Evolutionary conservation across 1,140 invertebrate genomes (phyloP).

Genomic region (Choristoneura fumiferana): DNA sequence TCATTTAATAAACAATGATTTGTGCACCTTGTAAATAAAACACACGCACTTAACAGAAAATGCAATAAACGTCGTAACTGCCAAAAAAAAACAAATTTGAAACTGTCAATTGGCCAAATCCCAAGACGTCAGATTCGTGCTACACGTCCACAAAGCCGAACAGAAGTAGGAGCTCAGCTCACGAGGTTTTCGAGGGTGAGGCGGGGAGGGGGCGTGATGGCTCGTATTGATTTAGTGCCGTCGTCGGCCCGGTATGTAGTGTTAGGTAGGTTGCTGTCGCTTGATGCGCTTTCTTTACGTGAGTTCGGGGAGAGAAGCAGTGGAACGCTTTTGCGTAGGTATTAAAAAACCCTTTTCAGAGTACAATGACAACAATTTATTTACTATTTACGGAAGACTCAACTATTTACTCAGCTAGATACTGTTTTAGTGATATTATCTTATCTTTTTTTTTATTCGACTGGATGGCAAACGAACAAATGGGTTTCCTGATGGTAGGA

Average conservation of each 20-base stretch:
- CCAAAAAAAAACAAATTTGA: constrained; percentile 38
- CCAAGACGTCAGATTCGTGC: constrained; percentile 65
- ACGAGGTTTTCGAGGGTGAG: constrained; percentile 75
- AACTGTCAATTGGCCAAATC: constrained; percentile 74
- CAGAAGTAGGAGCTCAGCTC: constrained; percentile 78
- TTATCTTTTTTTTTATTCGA: no score
- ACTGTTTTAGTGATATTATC: no score
- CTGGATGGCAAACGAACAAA: no score
- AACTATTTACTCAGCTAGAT: no score
- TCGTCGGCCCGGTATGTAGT: constrained; percentile 76
- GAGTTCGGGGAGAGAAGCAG: not conserved
- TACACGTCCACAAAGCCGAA: constrained; percentile 76
- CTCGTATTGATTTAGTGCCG: constrained; percentile 80
- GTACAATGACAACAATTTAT: no score
- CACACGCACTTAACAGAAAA: no score
- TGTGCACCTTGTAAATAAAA: no score
- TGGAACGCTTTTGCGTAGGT: not conserved
- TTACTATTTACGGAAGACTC: no score
- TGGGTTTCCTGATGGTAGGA: no score
- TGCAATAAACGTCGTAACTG: constrained; percentile 42
- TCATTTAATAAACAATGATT: no score
- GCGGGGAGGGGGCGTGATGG: constrained; percentile 68
- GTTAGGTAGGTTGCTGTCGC: constrained; percentile 65
- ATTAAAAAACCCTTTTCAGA: no score
- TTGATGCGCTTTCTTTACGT: constrained; percentile 72